Evolutionary conservation across 2,888 invertebrate genomes (phyloP).

Genomic region (Teleogryllus oceanicus): DNA sequence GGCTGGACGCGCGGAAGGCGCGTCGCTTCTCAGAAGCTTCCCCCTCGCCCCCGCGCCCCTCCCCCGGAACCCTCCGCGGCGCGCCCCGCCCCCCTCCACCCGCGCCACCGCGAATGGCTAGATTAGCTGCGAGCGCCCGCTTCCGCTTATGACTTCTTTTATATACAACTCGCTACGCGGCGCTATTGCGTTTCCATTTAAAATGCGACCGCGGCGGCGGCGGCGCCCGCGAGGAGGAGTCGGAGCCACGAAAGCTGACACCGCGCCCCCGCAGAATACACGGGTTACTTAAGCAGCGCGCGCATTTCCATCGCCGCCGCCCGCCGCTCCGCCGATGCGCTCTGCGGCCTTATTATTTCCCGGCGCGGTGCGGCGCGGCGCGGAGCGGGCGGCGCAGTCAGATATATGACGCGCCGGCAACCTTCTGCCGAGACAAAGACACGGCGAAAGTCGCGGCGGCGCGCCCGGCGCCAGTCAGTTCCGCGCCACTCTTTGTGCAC

Average conservation of each 20-base stretch:
- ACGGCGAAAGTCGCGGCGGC: slow-evolving; percentile 12
- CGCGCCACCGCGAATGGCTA: background rate
- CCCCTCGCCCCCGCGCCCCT: background rate
- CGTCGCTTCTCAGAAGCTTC: no score
- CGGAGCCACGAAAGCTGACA: slow-evolving; percentile 9
- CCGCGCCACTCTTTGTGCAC: slow-evolving; percentile 1
- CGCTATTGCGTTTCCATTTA: slow-evolving; percentile 18
- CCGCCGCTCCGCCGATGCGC: slow-evolving; percentile 4
- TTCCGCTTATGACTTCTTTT: slow-evolving; percentile 18
- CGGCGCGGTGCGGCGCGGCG: background rate
- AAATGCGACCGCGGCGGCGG: background rate
- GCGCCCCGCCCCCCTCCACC: background rate
- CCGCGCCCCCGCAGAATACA: slow-evolving; percentile 18
- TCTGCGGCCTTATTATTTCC: slow-evolving; percentile 1
- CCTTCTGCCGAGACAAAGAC: slow-evolving; percentile 18
- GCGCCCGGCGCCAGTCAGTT: slow-evolving; percentile 12
- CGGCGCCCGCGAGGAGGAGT: background rate
- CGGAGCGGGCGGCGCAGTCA: background rate
- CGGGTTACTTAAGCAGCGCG: slow-evolving; percentile 18
- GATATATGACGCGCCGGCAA: slow-evolving; percentile 9
- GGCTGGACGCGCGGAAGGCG: no score
- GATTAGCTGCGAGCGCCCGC: slow-evolving; percentile 1
- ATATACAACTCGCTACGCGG: slow-evolving; percentile 18
- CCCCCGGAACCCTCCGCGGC: background rate
- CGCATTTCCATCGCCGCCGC: slow-evolving; percentile 18